Conservation (phyloP, 2,888 invertebrate genomes). For the Andrena flavipes region DNA sequence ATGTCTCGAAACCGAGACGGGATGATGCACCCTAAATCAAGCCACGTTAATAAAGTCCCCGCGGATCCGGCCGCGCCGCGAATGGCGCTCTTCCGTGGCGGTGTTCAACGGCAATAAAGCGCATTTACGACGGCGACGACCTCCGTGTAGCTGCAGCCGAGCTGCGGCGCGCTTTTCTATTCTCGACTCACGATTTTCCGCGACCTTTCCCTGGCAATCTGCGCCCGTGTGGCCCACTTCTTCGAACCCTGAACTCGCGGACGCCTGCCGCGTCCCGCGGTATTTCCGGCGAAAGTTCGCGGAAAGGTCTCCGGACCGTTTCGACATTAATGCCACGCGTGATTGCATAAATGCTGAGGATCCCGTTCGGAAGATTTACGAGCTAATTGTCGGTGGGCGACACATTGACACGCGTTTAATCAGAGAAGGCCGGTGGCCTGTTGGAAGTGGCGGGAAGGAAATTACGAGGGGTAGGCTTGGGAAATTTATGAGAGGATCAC, state of each 20-base stretch:
- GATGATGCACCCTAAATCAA: conserved; percentile 69
- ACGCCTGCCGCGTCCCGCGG: background rate
- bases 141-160: conserved; percentile 35
- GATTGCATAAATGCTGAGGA: conserved; percentile 37
- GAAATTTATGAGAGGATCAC: no score
- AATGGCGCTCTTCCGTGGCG: conserved; percentile 54
- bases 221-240: conserved; percentile 21
- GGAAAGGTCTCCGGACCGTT: conserved; percentile 17
- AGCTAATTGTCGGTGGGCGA: conserved; percentile 10
- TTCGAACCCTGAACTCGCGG: background rate
- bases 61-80: conserved; percentile 54
- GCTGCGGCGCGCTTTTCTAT: conserved; percentile 43
- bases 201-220: conserved; percentile 27
- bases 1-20: conserved; percentile 57
- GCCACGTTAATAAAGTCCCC: conserved; percentile 68
- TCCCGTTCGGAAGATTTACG: conserved; percentile 22
- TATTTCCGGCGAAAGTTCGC: conserved; percentile 13
- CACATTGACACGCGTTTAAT: conserved; percentile 17
- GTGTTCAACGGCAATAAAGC: conserved; percentile 65
- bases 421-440: background rate
- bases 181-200: conserved; percentile 47
- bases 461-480: background rate
- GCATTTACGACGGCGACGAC: conserved; percentile 67
- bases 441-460: background rate
- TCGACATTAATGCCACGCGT: conserved; percentile 1